A percentile compares a stretch with the other conserved stretches of the same genome.
Conservation (phyloP, 2,113 vertebrate genomes). For the Edolisoma coerulescens region DNA sequence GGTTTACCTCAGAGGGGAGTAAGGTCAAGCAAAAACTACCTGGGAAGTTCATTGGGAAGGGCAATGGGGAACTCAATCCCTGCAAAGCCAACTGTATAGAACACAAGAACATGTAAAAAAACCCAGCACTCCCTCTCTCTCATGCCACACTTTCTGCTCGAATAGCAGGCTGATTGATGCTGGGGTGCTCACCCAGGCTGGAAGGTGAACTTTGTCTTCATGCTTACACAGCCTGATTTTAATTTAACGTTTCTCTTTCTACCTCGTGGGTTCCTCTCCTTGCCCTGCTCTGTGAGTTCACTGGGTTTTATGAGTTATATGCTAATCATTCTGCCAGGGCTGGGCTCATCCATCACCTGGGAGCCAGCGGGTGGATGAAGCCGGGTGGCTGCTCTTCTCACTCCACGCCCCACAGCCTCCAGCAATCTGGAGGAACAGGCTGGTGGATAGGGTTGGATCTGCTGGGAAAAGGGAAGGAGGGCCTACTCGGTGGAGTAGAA, state of each 20-base stretch:
- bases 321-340: neutral
- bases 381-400: neutral
- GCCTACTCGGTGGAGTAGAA: neutral
- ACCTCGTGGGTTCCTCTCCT: neutral
- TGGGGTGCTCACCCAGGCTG: neutral
- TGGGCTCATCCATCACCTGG: slow-evolving; percentile 18
- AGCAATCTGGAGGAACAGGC: neutral
- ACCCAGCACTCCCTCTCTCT: neutral
- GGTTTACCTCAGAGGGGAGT: neutral
- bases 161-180: neutral
- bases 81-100: neutral
- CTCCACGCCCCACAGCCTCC: neutral
- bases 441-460: neutral
- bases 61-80: neutral
- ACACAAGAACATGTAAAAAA: accelerated
- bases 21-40: neutral
- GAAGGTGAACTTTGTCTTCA: neutral
- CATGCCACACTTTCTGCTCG: neutral
- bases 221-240: neutral
- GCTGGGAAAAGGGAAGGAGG: neutral
- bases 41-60: neutral
- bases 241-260: slow-evolving; percentile 9
- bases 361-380: neutral
- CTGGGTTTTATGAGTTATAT: slow-evolving; percentile 1
- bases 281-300: neutral